These are phyloP conservation scores for Natator depressus DNA, from an alignment of 2,113 vertebrate genomes.

Conservation along the genomic window DNA sequence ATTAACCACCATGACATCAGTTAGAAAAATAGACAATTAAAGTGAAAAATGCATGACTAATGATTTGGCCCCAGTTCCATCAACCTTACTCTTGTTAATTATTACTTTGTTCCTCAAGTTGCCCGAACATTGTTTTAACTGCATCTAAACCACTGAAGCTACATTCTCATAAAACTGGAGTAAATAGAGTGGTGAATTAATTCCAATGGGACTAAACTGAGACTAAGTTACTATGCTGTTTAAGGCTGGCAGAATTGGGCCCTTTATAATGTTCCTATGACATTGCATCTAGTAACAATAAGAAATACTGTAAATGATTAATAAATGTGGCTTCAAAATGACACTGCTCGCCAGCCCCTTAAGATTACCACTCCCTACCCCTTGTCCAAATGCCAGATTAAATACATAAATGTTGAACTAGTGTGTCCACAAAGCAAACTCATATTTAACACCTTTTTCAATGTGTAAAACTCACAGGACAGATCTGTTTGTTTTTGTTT, in stretches of 20 bases:
- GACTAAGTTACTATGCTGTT: accelerated
- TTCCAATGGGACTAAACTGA: background rate
- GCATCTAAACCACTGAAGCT: background rate
- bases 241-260: background rate
- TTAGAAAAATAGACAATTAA: background rate
- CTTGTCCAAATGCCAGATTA: background rate
- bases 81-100: background rate
- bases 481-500: background rate
- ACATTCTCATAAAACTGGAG: background rate
- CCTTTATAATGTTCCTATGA: accelerated
- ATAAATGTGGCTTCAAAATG: background rate
- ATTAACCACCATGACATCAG: no score
- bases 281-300: accelerated
- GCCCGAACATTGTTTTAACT: background rate
- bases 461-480: background rate
- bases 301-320: background rate
- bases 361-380: background rate
- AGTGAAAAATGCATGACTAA: background rate
- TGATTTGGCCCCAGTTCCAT: no score
- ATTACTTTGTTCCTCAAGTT: background rate
- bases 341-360: background rate
- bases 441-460: background rate
- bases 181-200: background rate
- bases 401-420: background rate
- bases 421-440: background rate